Percentiles rank a stretch among this genome's conserved stretches.
These are phyloP conservation scores for Diloba caeruleocephala DNA, from an alignment of 2,888 invertebrate species.

Conservation along the genomic window DNA sequence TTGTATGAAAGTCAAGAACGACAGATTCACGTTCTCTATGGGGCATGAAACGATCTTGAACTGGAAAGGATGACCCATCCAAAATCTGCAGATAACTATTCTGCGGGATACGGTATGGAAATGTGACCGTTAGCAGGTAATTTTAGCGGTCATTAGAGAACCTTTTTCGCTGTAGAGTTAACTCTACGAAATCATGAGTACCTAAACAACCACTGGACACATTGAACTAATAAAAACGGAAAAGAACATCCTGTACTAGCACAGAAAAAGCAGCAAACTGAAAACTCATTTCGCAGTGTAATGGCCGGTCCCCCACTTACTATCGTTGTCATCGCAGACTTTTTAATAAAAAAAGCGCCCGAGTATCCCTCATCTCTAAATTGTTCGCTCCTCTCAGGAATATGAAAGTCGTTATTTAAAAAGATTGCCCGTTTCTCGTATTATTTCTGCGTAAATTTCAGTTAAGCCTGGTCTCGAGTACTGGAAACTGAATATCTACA, in stretches of 20 bases:
- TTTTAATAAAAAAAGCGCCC: constrained; percentile 81
- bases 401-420: constrained; percentile 89
- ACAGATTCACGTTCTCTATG: too few species aligned
- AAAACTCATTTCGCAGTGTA: constrained; percentile 86
- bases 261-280: constrained; percentile 73
- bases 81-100: too few species aligned
- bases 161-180: too few species aligned
- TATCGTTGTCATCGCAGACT: constrained; percentile 70
- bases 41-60: too few species aligned
- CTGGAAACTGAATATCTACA: constrained; percentile 61
- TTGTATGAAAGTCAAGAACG: too few species aligned
- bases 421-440: constrained; percentile 82
- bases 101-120: too few species aligned
- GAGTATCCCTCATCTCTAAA: constrained; percentile 84
- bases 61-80: too few species aligned
- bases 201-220: neutral
- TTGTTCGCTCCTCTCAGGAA: constrained; percentile 83
- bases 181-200: too few species aligned
- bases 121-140: too few species aligned
- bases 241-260: constrained; percentile 26
- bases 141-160: too few species aligned
- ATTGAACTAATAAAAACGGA: neutral
- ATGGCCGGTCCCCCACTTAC: constrained; percentile 76
- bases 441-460: constrained; percentile 88
- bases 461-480: constrained; percentile 73